These are phyloP conservation scores for Anolis sagrei DNA, from an alignment of 2,113 vertebrate species.

Conservation along the genomic window DNA sequence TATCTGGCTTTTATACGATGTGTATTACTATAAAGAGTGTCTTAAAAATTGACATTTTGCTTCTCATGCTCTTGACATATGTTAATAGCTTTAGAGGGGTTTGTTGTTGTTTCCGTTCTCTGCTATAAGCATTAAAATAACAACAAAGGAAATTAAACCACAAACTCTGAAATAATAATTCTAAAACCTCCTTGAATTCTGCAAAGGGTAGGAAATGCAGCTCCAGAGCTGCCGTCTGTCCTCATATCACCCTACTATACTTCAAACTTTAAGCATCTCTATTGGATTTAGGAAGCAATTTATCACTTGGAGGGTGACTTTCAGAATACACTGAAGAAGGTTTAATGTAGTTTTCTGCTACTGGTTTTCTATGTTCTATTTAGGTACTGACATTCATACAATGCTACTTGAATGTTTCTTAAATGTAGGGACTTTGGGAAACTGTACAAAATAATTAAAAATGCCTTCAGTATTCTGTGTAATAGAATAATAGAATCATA, in stretches of 20 bases:
- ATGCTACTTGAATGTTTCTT: neutral
- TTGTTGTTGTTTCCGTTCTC: slow-evolving; percentile 57
- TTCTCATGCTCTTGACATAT: slow-evolving; percentile 28
- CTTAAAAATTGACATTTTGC: neutral
- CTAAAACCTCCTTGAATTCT: slow-evolving; percentile 66
- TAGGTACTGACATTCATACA: neutral
- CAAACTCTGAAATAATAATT: slow-evolving; percentile 67
- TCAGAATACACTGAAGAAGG: neutral
- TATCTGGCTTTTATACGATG: neutral
- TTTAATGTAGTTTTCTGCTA: neutral
- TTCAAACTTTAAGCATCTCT: slow-evolving; percentile 64
- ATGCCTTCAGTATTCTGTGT: neutral
- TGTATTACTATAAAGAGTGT: neutral
- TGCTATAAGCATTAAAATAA: slow-evolving; percentile 63
- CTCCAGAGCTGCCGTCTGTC: slow-evolving; percentile 65
- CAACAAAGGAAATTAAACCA: slow-evolving; percentile 70
- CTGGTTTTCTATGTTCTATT: neutral
- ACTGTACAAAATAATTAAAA: neutral
- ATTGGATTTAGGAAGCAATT: slow-evolving; percentile 25
- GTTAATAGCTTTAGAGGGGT: slow-evolving; percentile 38
- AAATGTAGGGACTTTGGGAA: neutral
- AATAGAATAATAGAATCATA: no score
- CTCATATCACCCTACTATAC: slow-evolving; percentile 68
- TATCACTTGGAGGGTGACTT: neutral
- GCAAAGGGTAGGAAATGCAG: slow-evolving; percentile 69